phyloP scores from a whole-genome alignment of 2,797 vertebrate genomes.

The Acanthurus tractus region DNA sequence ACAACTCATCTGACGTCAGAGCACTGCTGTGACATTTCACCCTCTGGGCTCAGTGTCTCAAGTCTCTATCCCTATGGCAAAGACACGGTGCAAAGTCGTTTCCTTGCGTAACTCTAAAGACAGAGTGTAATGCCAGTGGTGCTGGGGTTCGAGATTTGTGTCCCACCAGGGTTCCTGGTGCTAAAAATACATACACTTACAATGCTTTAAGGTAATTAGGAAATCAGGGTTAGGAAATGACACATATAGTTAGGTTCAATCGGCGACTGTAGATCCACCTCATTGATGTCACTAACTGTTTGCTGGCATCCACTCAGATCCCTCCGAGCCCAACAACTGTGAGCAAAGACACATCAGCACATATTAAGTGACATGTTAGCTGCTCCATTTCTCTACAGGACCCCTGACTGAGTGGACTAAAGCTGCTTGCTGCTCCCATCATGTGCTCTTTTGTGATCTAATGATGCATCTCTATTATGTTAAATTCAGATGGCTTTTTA shows the following conservation, averaged over 20 bases:
- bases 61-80: slow-evolving; percentile 29
- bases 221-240: slow-evolving; percentile 28
- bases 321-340: slow-evolving; percentile 31
- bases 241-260: slow-evolving; percentile 46
- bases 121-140: background rate
- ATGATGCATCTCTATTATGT: slow-evolving; percentile 22
- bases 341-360: slow-evolving; percentile 66
- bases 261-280: slow-evolving; percentile 36
- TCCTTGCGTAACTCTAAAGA: background rate
- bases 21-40: slow-evolving; percentile 35
- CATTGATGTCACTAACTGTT: slow-evolving; percentile 57
- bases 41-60: slow-evolving; percentile 38
- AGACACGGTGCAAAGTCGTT: slow-evolving; percentile 32
- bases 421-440: slow-evolving; percentile 10
- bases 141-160: background rate
- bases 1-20: slow-evolving; percentile 50
- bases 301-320: slow-evolving; percentile 36
- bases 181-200: slow-evolving; percentile 17
- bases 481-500: slow-evolving; percentile 25
- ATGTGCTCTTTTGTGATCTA: slow-evolving; percentile 26
- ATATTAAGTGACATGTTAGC: slow-evolving; percentile 51
- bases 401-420: slow-evolving; percentile 50
- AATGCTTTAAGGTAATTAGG: slow-evolving; percentile 12
- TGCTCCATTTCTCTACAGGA: slow-evolving; percentile 44
- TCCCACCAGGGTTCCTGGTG: background rate